phyloP scores from a whole-genome alignment of 2,888 invertebrate genomes.

The Chirona hameri region DNA sequence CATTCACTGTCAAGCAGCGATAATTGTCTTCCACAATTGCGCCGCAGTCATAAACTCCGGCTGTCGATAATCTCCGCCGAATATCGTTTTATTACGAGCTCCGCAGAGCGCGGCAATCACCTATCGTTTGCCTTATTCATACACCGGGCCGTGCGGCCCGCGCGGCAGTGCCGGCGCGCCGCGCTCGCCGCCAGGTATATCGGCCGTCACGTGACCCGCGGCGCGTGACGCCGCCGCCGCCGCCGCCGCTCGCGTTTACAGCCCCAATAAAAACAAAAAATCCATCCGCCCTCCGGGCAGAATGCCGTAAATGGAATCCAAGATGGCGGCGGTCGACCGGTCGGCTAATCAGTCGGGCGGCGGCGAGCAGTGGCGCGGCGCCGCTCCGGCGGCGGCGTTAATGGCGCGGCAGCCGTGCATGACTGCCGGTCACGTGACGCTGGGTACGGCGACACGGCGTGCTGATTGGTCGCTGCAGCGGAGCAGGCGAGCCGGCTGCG shows the following conservation, averaged over 20 bases:
- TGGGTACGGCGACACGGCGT: background rate
- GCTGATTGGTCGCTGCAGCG: background rate
- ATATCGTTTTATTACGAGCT: background rate
- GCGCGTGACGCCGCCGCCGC: background rate
- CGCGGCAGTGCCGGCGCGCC: background rate
- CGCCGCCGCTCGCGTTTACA: background rate
- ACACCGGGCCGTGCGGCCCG: background rate
- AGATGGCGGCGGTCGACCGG: background rate
- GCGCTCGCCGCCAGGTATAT: background rate
- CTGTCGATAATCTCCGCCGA: background rate
- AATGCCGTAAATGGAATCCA: constrained; percentile 23
- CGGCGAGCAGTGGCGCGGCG: background rate
- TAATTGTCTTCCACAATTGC: background rate
- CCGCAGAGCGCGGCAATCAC: background rate
- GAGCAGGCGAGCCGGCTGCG: background rate
- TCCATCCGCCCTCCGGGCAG: background rate
- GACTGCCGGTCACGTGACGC: background rate
- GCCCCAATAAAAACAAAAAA: constrained; percentile 26
- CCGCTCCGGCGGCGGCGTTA: background rate
- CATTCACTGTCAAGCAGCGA: background rate
- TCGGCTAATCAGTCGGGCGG: background rate
- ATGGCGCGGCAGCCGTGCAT: background rate
- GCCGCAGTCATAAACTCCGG: background rate
- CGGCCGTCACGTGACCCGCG: background rate
- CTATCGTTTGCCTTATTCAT: constrained; percentile 4